phyloP scores from a whole-genome alignment of 2,888 invertebrate genomes.

The Nebria salina region DNA sequence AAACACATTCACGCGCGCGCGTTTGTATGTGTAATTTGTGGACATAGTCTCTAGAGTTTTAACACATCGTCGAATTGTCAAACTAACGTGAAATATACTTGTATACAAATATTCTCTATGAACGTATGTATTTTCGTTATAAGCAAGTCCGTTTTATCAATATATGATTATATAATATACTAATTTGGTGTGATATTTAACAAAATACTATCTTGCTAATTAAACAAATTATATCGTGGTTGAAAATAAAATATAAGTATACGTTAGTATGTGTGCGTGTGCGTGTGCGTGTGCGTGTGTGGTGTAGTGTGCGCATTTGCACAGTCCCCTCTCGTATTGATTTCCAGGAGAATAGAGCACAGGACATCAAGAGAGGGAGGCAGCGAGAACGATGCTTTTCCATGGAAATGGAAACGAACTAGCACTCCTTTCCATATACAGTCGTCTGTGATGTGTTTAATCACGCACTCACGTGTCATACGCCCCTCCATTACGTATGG shows the following conservation, averaged over 20 bases:
- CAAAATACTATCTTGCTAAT: no score
- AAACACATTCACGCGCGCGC: not conserved
- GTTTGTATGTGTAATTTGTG: not conserved
- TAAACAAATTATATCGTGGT: no score
- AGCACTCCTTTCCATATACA: not conserved
- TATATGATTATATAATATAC: no score
- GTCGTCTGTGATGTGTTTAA: not conserved
- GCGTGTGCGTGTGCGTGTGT: not conserved
- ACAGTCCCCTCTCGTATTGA: not conserved
- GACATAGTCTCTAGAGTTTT: not conserved
- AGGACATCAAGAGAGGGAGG: not conserved
- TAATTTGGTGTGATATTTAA: no score
- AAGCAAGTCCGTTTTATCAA: not conserved
- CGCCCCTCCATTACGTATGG: not conserved
- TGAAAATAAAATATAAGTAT: no score
- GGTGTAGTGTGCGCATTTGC: not conserved
- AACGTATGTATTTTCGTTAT: not conserved
- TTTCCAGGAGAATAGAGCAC: not conserved
- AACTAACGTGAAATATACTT: not conserved
- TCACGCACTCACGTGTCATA: not conserved
- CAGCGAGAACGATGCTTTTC: not conserved
- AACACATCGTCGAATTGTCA: not conserved
- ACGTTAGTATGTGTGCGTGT: no score
- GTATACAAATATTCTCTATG: no score
- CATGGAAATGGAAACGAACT: not conserved